phyloP scores from a whole-genome alignment of 2,888 invertebrate genomes.

The Drosophila maculinotata region DNA sequence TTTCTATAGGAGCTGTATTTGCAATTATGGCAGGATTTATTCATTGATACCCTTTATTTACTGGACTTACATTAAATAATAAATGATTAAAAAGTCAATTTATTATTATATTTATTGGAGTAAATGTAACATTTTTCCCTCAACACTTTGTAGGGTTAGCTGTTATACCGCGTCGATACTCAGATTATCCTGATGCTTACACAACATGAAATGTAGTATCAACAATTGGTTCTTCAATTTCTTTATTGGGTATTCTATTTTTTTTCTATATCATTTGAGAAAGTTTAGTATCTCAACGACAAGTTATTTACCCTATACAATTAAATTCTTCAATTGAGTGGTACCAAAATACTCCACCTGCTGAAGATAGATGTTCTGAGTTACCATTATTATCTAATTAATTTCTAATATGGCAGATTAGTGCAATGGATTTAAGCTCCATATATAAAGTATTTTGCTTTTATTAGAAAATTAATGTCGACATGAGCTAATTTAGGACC shows the following conservation, averaged over 20 bases:
- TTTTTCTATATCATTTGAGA: conserved; percentile 88
- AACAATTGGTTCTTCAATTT: conserved; percentile 89
- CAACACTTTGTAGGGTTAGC: conserved; percentile 90
- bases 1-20: conserved; percentile 92
- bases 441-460: conserved; percentile 88
- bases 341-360: conserved; percentile 87
- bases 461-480: conserved; percentile 87
- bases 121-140: too few relatives aligned
- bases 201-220: conserved; percentile 89
- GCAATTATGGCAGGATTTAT: conserved; percentile 91
- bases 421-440: conserved; percentile 89
- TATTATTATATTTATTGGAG: conserved; percentile 90
- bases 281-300: conserved; percentile 86
- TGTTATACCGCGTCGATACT: conserved; percentile 91
- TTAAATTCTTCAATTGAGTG: conserved; percentile 88
- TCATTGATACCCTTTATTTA: conserved; percentile 90
- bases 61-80: conserved; percentile 87
- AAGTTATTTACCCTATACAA: conserved; percentile 86
- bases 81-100: conserved; percentile 89
- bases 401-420: conserved; percentile 88
- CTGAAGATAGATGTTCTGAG: conserved; percentile 88
- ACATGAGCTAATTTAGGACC: conserved; percentile 87
- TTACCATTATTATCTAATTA: conserved; percentile 87
- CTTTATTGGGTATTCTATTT: conserved; percentile 87
- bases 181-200: conserved; percentile 90